Evolutionary conservation across 2,797 vertebrate genomes (phyloP).

Genomic region (Nothura maculosa): DNA sequence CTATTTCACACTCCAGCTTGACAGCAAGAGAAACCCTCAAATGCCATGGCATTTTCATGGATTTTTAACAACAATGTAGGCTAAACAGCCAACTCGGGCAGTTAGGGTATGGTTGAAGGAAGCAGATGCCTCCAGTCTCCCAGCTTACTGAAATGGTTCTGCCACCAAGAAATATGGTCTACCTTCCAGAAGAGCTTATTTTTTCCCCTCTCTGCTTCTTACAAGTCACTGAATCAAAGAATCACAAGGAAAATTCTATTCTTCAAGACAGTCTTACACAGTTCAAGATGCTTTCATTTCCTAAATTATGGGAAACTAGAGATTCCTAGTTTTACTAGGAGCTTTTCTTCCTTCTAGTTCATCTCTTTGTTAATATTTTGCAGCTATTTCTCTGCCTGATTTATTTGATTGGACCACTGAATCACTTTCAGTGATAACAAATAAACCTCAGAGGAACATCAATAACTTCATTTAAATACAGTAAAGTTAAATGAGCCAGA

Average conservation of each 20-base stretch:
- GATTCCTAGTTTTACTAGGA: background rate
- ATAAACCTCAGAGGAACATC: background rate
- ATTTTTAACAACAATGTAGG: background rate
- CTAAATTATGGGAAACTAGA: background rate
- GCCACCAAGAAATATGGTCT: background rate
- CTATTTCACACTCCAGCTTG: background rate
- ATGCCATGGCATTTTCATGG: background rate
- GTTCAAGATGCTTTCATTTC: background rate
- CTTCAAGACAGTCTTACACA: background rate
- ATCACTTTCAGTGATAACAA: background rate
- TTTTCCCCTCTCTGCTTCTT: background rate
- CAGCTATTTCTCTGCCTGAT: background rate
- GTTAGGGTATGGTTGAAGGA: background rate
- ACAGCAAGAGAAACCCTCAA: fast-evolving
- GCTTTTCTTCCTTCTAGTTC: background rate
- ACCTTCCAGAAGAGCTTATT: background rate
- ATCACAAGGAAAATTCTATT: background rate
- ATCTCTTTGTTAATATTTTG: background rate
- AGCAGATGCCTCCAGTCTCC: fast-evolving
- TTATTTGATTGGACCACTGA: background rate
- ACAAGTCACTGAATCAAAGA: background rate
- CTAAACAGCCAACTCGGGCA: background rate
- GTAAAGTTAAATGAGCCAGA: background rate
- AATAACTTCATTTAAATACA: background rate
- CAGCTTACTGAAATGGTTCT: background rate